Evolutionary conservation across 2,797 vertebrate species (phyloP).

Genomic region (Enteromius unitaeniatus): DNA sequence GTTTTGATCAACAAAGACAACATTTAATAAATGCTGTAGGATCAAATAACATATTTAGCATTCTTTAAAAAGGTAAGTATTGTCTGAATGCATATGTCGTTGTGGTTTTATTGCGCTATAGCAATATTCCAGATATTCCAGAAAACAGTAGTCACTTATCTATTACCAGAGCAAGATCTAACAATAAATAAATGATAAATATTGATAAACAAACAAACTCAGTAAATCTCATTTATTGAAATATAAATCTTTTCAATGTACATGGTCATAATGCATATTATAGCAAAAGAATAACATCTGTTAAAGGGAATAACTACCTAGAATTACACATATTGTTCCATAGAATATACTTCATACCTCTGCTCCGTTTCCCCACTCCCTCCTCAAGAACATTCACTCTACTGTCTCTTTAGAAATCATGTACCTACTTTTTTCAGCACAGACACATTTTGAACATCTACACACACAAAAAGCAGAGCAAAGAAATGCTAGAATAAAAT

Average conservation of each 20-base stretch:
- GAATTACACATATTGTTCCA: slow-evolving; percentile 75
- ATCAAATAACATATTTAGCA: neutral
- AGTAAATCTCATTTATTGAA: slow-evolving; percentile 97
- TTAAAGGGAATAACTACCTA: slow-evolving; percentile 74
- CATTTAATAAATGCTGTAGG: neutral
- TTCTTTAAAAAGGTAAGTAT: neutral
- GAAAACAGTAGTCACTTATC: too few relatives aligned
- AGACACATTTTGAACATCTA: slow-evolving; percentile 52
- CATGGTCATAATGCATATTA: slow-evolving; percentile 82
- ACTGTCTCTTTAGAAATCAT: slow-evolving; percentile 62
- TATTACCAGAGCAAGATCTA: too few relatives aligned
- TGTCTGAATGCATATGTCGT: neutral
- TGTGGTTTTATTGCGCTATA: neutral
- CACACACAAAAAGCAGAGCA: slow-evolving; percentile 60
- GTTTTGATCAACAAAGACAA: neutral
- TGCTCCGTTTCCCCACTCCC: slow-evolving; percentile 25
- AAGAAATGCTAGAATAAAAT: slow-evolving; percentile 59
- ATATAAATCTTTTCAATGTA: slow-evolving; percentile 98
- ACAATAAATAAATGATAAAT: too few relatives aligned
- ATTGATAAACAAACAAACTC: slow-evolving; percentile 49
- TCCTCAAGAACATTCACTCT: slow-evolving; percentile 65
- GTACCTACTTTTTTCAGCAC: slow-evolving; percentile 48
- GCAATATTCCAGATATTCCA: neutral
- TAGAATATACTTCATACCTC: slow-evolving; percentile 68
- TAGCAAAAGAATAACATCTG: slow-evolving; percentile 73